Percentiles rank a stretch among this genome's conserved stretches.
Conservation (phyloP, 2,797 vertebrate genomes). For the Vireo griseus region DNA sequence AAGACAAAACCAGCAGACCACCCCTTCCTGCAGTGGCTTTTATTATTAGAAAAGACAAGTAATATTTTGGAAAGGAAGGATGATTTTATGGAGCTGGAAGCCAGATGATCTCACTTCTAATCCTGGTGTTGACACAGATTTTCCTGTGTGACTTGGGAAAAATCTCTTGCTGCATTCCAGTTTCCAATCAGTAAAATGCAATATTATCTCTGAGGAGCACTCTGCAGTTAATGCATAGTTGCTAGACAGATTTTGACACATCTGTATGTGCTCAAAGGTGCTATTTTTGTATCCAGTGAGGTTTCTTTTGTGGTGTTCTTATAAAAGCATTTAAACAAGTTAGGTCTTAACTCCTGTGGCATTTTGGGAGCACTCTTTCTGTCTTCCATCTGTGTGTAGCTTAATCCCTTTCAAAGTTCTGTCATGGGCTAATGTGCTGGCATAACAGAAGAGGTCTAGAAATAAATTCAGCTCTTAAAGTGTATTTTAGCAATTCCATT, state of each 20-base stretch:
- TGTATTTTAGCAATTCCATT: neutral
- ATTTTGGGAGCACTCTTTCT: neutral
- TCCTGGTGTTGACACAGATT: slow-evolving; percentile 31
- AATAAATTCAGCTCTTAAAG: neutral
- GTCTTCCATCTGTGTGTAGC: neutral
- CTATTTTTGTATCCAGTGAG: neutral
- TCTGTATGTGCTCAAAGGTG: neutral
- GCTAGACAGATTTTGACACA: neutral
- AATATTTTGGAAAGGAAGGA: slow-evolving; percentile 7
- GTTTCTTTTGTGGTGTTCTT: neutral
- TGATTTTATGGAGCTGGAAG: slow-evolving; percentile 37
- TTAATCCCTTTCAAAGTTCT: neutral
- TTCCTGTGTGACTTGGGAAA: neutral
- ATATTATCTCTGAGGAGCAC: neutral
- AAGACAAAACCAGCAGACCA: neutral
- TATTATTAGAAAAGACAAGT: slow-evolving; percentile 37
- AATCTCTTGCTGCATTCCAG: neutral
- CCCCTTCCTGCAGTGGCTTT: slow-evolving; percentile 22
- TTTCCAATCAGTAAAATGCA: neutral
- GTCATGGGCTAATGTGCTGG: neutral
- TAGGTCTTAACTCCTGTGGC: neutral
- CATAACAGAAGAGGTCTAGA: neutral
- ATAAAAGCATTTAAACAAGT: neutral
- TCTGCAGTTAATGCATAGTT: neutral
- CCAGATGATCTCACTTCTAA: slow-evolving; percentile 44